Base-by-base conservation (phyloP, 2,797 vertebrate genomes). In the Phoebastria nigripes region DNA sequence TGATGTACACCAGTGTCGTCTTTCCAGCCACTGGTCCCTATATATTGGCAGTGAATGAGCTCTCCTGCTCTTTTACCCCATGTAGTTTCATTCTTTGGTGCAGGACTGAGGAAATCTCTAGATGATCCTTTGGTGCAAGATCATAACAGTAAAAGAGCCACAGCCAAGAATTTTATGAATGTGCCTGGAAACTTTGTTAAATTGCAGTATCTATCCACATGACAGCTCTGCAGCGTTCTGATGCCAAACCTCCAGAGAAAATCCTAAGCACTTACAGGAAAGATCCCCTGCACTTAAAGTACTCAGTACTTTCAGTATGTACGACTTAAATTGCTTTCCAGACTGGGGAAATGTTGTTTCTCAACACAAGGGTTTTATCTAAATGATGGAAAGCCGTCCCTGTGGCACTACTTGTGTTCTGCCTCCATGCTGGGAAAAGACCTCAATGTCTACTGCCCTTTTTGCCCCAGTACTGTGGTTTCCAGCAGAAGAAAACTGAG, bases 161-260 rank as follows among this genome's bases (percentile, higher is more conserved):
- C 42, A 74, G 83, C 84, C 89, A 96, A 94, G 87, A 91, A 88
- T 89, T 91, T 91, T 94, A 83, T 80, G 63, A 86, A 86, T 94
- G 89, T 91, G 69, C 78, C 84, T 96, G 87, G 84, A 93, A 96
- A 55, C 39, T 73, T 87, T 5, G 33, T 85, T 82, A 58, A 95
- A 92, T 93, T 93, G 74, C 89, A 85, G 10, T 76, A 76, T 89
- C 46, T 94, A 47, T 81, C 62, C 92, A 59, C 72, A n/a, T 85
- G 84, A 74, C 79, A 88, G 72, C 46, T 95, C 69, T 94, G 89
- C 65, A 86, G 65, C 3, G 0, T 81, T 92, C 61, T 83, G 39
- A 78, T 94, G 90, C 89, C 86, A 96, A 46, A 94, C 65, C 89
- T 81, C 76, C 56, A 55, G 79, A 95, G 94, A 93, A 87, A 89